A percentile compares a stretch with the other conserved stretches of the same genome.
These are phyloP conservation scores for human DNA, from an alignment of 2,113 vertebrate species.

Conservation along the genomic window GRCh38 chr22:49151501-49152000, in stretches of 20 bases:
- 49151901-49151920: neutral
- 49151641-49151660: neutral
- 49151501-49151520: neutral
- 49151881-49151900: neutral
- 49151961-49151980: no score
- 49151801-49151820: neutral
- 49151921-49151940: neutral
- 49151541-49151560: neutral
- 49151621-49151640: neutral
- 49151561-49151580: neutral
- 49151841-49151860: neutral
- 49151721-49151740: neutral
- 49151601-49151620: no score
- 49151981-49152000: no score
- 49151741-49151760: neutral
- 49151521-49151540: accelerated
- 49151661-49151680: neutral
- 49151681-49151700: neutral
- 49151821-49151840: accelerated
- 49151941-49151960: neutral
- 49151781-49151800: neutral
- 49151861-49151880: neutral
- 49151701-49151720: neutral
- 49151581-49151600: neutral
- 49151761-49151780: neutral